Conservation (phyloP, 2,888 invertebrate species). For the Melikaiella ostensackeni region DNA sequence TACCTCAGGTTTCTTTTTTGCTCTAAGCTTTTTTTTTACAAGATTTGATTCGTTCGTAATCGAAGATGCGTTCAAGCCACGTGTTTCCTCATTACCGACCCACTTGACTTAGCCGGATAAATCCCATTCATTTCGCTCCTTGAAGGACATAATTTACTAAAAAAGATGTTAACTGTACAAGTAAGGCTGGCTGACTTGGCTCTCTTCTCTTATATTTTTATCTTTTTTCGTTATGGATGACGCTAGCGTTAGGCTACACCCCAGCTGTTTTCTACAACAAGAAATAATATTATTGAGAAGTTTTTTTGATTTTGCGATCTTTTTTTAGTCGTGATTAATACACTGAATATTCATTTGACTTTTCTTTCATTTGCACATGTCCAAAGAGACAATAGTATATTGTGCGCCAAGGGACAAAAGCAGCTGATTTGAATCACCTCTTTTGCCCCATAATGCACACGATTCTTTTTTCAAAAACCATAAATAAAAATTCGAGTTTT, state of each 20-base stretch:
- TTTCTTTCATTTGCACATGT: too few species aligned
- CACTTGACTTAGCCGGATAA: constrained; percentile 22
- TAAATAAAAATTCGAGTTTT: too few species aligned
- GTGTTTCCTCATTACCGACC: background rate
- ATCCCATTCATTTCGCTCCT: constrained; percentile 19
- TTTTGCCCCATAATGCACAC: too few species aligned
- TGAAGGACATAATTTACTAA: constrained; percentile 34
- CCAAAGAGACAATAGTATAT: too few species aligned
- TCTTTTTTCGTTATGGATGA: background rate
- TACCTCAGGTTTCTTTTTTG: background rate
- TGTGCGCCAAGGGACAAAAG: too few species aligned
- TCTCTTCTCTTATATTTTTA: constrained; percentile 25
- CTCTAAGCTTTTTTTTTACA: background rate
- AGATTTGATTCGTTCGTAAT: constrained; percentile 1
- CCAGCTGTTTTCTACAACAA: background rate
- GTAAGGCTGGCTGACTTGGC: constrained; percentile 14
- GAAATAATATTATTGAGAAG: background rate
- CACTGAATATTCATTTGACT: too few species aligned
- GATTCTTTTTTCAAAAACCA: too few species aligned
- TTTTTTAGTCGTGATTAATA: too few species aligned
- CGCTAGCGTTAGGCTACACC: background rate
- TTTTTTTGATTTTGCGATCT: too few species aligned
- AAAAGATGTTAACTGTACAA: constrained; percentile 35
- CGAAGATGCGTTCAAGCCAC: background rate
- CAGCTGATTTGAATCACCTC: too few species aligned